Conservation (phyloP, 2,888 invertebrate species). For the Papilio gigon region DNA sequence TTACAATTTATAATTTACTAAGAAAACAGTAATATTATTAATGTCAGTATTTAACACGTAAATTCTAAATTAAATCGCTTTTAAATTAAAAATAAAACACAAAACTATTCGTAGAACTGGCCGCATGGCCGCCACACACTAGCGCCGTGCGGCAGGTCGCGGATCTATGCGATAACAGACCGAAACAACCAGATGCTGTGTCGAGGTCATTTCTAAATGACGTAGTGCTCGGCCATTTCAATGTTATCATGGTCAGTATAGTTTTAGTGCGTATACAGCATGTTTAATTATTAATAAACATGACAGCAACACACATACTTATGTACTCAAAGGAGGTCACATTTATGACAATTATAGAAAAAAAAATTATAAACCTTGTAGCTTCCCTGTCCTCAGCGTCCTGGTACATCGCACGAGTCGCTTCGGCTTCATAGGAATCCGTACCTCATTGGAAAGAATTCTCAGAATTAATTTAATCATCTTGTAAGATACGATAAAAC, state of each 20-base stretch:
- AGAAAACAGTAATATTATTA: not conserved
- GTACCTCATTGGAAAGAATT: too few species aligned
- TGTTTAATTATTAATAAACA: not conserved
- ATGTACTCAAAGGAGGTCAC: too few species aligned
- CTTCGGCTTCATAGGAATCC: too few species aligned
- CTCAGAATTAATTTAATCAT: conserved; percentile 8
- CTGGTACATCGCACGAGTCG: too few species aligned
- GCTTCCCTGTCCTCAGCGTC: too few species aligned
- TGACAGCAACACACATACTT: too few species aligned
- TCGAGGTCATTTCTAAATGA: conserved; percentile 31
- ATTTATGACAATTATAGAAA: too few species aligned
- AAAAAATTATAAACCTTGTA: too few species aligned
- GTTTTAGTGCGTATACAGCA: not conserved
- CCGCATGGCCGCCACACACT: conserved; percentile 4
- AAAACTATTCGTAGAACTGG: not conserved
- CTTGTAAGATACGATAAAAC: not conserved
- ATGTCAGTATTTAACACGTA: not conserved
- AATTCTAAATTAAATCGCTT: not conserved
- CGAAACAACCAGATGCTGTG: conserved; percentile 8
- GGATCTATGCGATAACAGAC: conserved; percentile 28
- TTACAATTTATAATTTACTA: too few species aligned
- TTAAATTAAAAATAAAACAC: not conserved
- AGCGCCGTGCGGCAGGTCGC: conserved; percentile 35
- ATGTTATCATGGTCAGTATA: not conserved
- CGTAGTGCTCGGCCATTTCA: conserved; percentile 1